These are phyloP conservation scores for Polia nebulosa DNA, from an alignment of 2,888 invertebrate species.

Conservation along the genomic window DNA sequence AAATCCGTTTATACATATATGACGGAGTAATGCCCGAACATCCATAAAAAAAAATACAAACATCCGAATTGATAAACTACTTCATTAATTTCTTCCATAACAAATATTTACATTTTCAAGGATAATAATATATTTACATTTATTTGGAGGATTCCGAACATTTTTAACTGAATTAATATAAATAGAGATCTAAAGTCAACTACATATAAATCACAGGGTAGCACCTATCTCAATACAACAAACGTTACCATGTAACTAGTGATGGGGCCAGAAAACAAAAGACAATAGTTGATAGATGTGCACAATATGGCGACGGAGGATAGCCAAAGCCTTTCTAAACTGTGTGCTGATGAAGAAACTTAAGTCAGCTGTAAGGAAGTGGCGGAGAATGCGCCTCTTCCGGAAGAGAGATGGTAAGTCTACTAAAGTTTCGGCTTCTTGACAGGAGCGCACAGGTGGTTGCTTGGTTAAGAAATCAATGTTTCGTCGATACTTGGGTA, in stretches of 20 bases:
- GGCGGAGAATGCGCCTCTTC: conserved; percentile 89
- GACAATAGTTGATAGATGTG: conserved; percentile 77
- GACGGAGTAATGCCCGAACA: too few species aligned
- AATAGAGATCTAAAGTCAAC: neutral
- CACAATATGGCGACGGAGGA: conserved; percentile 82
- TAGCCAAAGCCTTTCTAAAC: conserved; percentile 77
- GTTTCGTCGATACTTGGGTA: too few species aligned
- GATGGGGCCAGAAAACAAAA: conserved; percentile 47
- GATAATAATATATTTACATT: too few species aligned
- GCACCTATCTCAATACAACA: conserved; percentile 35
- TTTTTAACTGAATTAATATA: neutral
- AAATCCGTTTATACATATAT: too few species aligned
- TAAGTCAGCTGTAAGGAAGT: conserved; percentile 87
- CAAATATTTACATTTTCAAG: too few species aligned
- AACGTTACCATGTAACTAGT: conserved; percentile 16
- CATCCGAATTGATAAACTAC: too few species aligned
- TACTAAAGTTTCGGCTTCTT: too few species aligned
- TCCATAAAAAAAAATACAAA: too few species aligned
- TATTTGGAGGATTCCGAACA: neutral
- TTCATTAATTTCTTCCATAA: too few species aligned
- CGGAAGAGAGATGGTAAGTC: conserved; percentile 84
- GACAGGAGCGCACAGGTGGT: too few species aligned
- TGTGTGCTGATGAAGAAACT: conserved; percentile 88
- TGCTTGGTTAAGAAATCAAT: neutral
- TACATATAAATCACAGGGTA: neutral